These are phyloP conservation scores for Lamprotornis superbus DNA, from an alignment of 2,113 vertebrate species.

Conservation along the genomic window DNA sequence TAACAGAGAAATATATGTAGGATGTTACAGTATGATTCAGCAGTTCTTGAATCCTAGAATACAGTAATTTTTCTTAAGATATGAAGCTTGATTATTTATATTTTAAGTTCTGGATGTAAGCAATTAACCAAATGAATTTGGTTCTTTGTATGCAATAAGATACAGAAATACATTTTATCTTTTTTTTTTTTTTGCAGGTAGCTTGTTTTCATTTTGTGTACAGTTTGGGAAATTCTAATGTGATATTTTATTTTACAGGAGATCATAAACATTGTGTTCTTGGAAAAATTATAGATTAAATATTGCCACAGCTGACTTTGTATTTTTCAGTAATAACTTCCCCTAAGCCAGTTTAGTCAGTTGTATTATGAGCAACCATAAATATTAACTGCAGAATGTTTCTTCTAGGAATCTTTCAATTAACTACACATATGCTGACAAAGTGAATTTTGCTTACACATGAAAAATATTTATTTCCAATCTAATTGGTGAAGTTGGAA, in stretches of 20 bases:
- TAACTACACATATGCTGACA: conserved; percentile 1
- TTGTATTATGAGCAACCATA: conserved; percentile 30
- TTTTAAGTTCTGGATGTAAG: not conserved
- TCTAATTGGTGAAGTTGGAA: conserved; percentile 69
- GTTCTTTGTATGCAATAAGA: not conserved
- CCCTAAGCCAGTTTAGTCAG: not conserved
- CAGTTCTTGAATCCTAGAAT: not conserved
- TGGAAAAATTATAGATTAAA: conserved; percentile 7
- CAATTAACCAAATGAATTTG: not conserved
- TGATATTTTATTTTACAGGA: not conserved
- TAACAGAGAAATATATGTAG: not conserved
- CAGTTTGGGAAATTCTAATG: not conserved
- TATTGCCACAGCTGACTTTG: not conserved
- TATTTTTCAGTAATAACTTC: conserved; percentile 41
- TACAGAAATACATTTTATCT: not conserved
- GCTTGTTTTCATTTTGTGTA: not conserved
- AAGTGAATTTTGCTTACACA: conserved; percentile 55
- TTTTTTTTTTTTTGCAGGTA: not conserved
- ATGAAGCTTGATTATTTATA: not conserved
- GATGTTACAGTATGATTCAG: not conserved
- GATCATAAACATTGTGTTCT: not conserved
- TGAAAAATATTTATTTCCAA: conserved; percentile 69
- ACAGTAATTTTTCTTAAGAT: not conserved
- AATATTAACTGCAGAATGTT: conserved; percentile 64
- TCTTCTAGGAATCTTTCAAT: conserved; percentile 47